Percentiles rank a stretch among this genome's conserved stretches.
phyloP scores from a whole-genome alignment of 92 coral and sea anemone genomes.

The Actinernus sp. region DNA sequence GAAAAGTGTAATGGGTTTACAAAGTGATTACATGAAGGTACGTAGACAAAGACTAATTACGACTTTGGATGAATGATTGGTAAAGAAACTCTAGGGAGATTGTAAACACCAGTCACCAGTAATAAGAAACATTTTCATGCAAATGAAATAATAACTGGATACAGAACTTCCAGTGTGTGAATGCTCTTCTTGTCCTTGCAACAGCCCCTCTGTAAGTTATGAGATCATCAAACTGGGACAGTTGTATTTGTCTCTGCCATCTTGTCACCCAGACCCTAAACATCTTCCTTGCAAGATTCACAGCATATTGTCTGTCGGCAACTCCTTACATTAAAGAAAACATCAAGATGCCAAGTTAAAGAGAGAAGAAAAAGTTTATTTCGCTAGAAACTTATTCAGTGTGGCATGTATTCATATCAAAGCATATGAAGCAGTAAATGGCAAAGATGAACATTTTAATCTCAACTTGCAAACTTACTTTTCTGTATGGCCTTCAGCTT shows the following conservation, averaged over 20 bases:
- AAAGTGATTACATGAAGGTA: neutral
- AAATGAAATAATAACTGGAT: slow-evolving; percentile 54
- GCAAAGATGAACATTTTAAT: no score
- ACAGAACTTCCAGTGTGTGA: slow-evolving; percentile 90
- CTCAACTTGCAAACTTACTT: slow-evolving; percentile 30
- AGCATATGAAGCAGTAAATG: no score
- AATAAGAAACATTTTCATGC: neutral
- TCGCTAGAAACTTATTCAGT: no score
- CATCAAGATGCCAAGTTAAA: no score
- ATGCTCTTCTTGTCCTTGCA: slow-evolving; percentile 79
- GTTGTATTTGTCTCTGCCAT: slow-evolving; percentile 67
- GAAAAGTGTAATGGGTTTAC: neutral
- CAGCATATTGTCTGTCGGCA: slow-evolving; percentile 53
- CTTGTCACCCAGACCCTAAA: slow-evolving; percentile 64
- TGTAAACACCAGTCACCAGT: no score
- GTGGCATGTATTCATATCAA: no score
- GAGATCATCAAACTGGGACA: slow-evolving; percentile 81
- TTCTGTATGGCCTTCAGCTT: slow-evolving; percentile 56
- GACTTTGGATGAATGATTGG: no score
- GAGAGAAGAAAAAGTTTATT: no score
- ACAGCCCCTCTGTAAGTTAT: slow-evolving; percentile 66
- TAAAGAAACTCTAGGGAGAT: no score
- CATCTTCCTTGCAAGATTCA: slow-evolving; percentile 21
- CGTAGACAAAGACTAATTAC: no score
- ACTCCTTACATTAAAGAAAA: slow-evolving; percentile 30